A percentile compares a stretch with the other conserved stretches of the same genome.
These are phyloP conservation scores for Anguilla anguilla DNA, from an alignment of 2,797 vertebrate species.

Conservation along the genomic window DNA sequence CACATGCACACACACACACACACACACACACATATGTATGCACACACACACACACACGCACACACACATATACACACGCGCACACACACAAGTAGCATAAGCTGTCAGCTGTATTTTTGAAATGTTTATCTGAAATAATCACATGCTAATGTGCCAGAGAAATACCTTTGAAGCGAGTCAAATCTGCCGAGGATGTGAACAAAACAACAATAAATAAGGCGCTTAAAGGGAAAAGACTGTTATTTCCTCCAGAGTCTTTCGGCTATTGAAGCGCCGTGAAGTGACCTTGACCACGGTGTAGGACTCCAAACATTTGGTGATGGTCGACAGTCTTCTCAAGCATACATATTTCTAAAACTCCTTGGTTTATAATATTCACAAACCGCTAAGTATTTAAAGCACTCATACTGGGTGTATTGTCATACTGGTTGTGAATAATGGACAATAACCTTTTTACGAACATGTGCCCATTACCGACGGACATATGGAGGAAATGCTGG, in stretches of 20 bases:
- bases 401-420: neutral
- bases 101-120: neutral
- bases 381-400: neutral
- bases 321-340: neutral
- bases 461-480: neutral
- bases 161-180: constrained; percentile 1
- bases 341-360: neutral
- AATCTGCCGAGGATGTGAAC: neutral
- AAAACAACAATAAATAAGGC: neutral
- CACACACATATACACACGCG: neutral
- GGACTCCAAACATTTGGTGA: neutral
- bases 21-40: neutral
- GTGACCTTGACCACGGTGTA: neutral
- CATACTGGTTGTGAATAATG: neutral
- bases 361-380: neutral
- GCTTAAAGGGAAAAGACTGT: neutral
- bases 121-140: neutral
- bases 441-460: neutral
- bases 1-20: neutral
- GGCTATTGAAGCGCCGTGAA: neutral
- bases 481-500: neutral
- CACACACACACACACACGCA: neutral
- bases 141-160: neutral
- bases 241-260: constrained; percentile 1
- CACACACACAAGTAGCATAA: neutral